Percentiles rank a stretch among this genome's conserved stretches.
These are phyloP conservation scores for Cantharis flavilabris DNA, from an alignment of 2,888 invertebrate species.

Conservation along the genomic window DNA sequence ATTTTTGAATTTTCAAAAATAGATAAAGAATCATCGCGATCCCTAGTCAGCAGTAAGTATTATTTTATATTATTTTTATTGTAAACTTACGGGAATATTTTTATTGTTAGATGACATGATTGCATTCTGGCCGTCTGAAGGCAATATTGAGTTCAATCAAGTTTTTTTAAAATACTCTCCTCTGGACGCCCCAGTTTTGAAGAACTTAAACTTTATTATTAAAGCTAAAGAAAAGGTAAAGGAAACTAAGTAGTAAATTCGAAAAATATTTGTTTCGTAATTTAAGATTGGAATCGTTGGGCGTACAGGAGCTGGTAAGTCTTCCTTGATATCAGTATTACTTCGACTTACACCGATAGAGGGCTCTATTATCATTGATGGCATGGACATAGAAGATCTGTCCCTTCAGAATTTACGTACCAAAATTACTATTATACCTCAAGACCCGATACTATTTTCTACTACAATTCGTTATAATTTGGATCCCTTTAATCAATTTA, in stretches of 20 bases:
- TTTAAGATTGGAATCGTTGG: neutral
- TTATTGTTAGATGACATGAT: constrained; percentile 57
- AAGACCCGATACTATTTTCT: no score
- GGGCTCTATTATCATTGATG: no score
- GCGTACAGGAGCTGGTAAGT: no score
- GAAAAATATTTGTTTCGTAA: neutral
- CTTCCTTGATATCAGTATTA: no score
- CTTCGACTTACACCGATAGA: no score
- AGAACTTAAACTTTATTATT: constrained; percentile 69
- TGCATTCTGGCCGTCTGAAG: constrained; percentile 70
- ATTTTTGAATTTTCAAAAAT: constrained; percentile 79
- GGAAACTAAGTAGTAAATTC: neutral
- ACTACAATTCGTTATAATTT: no score
- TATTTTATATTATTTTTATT: neutral
- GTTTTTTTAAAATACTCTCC: constrained; percentile 70
- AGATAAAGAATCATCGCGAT: constrained; percentile 61
- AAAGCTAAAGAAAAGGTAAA: constrained; percentile 66
- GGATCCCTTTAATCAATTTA: no score
- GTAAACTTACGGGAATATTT: neutral
- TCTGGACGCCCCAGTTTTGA: constrained; percentile 69
- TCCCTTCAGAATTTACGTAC: no score
- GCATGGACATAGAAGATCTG: no score
- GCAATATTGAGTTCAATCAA: constrained; percentile 65
- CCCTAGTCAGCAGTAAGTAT: constrained; percentile 63
- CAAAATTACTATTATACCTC: no score